phyloP scores from a whole-genome alignment of 2,888 invertebrate genomes.

The Agriopis leucophaearia region DNA sequence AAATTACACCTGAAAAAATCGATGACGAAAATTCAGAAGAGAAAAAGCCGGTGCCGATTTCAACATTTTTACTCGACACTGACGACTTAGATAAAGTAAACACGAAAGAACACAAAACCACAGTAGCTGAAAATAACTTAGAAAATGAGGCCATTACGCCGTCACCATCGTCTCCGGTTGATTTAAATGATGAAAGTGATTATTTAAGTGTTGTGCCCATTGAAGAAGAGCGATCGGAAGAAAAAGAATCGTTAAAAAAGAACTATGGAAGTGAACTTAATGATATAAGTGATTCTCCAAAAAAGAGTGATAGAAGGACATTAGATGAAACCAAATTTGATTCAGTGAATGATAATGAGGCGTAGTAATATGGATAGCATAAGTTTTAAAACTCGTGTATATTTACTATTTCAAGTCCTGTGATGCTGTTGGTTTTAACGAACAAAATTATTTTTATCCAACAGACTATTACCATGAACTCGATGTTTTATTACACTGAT shows the following conservation, averaged over 20 bases:
- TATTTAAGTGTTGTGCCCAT: constrained; percentile 78
- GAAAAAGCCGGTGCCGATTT: constrained; percentile 58
- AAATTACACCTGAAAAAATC: constrained; percentile 34
- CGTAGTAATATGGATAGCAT: constrained; percentile 65
- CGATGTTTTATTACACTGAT: constrained; percentile 14
- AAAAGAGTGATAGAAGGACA: constrained; percentile 81
- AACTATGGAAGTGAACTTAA: constrained; percentile 70
- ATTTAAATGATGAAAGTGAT: constrained; percentile 54
- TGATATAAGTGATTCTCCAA: constrained; percentile 80
- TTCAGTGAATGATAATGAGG: constrained; percentile 71
- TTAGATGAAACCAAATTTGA: constrained; percentile 72
- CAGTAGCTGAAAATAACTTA: constrained; percentile 43
- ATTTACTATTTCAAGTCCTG: constrained; percentile 72
- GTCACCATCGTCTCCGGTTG: constrained; percentile 38
- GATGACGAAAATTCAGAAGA: constrained; percentile 40
- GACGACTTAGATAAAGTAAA: constrained; percentile 71
- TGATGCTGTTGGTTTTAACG: constrained; percentile 67
- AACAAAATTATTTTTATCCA: constrained; percentile 57
- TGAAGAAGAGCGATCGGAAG: constrained; percentile 55
- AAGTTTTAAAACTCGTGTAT: constrained; percentile 56
- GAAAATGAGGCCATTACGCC: constrained; percentile 46
- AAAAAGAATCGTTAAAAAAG: constrained; percentile 62
- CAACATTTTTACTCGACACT: constrained; percentile 76
- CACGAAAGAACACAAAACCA: constrained; percentile 45
- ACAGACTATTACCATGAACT: constrained; percentile 47